These are phyloP conservation scores for Diplosoma virens DNA, from an alignment of 23 tunicate genomes.

Conservation along the genomic window DNA sequence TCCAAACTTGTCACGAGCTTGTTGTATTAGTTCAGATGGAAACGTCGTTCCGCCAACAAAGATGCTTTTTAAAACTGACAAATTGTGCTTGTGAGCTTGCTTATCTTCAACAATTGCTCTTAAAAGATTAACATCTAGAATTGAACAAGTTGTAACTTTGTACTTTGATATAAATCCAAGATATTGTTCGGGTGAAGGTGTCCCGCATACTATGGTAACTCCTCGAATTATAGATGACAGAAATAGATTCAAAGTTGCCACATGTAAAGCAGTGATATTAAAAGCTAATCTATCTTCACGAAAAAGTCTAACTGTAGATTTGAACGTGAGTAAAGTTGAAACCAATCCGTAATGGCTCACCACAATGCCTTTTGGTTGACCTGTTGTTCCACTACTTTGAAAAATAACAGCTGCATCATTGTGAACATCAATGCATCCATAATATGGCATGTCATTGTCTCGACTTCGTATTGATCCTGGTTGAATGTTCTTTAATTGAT, in stretches of 20 bases:
- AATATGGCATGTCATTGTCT: conserved; percentile 16
- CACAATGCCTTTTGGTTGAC: conserved; percentile 25
- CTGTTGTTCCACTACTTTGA: conserved; percentile 30
- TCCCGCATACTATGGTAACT: neutral
- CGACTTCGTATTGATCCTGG: neutral
- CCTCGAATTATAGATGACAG: neutral
- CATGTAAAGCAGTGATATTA: neutral
- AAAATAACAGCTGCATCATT: conserved; percentile 3
- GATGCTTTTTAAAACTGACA: neutral
- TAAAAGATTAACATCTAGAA: neutral
- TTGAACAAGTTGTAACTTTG: neutral
- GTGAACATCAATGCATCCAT: conserved; percentile 18
- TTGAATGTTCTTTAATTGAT: conserved; percentile 2
- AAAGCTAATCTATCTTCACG: neutral
- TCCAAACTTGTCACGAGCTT: neutral
- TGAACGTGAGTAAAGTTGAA: neutral
- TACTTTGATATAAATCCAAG: neutral
- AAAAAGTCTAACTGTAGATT: neutral
- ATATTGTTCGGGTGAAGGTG: neutral
- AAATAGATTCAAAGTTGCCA: neutral
- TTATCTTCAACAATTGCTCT: neutral
- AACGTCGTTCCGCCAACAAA: conserved; percentile 1
- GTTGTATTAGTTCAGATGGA: neutral
- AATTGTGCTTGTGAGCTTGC: neutral
- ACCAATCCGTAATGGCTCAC: conserved; percentile 6